phyloP scores from a whole-genome alignment of 1,140 invertebrate species.

The Agrilus planipennis region DNA sequence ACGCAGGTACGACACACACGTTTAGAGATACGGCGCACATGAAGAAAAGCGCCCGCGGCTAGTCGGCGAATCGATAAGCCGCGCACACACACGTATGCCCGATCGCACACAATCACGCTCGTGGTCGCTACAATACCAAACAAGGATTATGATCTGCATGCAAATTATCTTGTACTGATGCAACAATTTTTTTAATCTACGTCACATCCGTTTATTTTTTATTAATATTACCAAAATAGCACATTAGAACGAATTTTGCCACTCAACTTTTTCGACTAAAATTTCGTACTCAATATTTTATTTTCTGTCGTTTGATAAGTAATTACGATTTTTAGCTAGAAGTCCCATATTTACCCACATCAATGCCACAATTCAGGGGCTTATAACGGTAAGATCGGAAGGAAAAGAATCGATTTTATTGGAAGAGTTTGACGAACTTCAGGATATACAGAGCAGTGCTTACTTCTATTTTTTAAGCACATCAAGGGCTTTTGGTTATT shows the following conservation, averaged over 20 bases:
- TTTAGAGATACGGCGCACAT: too few species aligned
- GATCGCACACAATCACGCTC: too few species aligned
- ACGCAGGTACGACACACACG: too few species aligned
- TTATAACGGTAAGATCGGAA: slow-evolving; percentile 82
- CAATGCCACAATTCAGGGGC: slow-evolving; percentile 75
- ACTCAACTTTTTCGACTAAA: slow-evolving; percentile 33
- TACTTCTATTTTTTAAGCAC: slow-evolving; percentile 54
- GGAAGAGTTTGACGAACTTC: slow-evolving; percentile 33
- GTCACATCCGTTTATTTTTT: too few species aligned
- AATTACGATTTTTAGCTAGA: slow-evolving; percentile 44
- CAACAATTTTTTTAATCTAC: too few species aligned
- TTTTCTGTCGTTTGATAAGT: slow-evolving; percentile 48
- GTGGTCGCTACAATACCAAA: too few species aligned
- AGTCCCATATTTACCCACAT: slow-evolving; percentile 82
- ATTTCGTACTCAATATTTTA: slow-evolving; percentile 59
- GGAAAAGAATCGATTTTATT: slow-evolving; percentile 52
- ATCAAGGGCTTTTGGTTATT: slow-evolving; percentile 56
- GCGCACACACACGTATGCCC: too few species aligned
- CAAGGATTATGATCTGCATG: neutral
- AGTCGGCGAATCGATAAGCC: too few species aligned
- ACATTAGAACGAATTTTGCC: neutral
- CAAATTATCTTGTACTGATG: neutral
- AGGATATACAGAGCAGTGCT: slow-evolving; percentile 35
- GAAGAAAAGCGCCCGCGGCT: too few species aligned
- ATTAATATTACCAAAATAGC: too few species aligned